phyloP scores from a whole-genome alignment of 1,140 invertebrate genomes.

The Philotrypesis tridentata region DNA sequence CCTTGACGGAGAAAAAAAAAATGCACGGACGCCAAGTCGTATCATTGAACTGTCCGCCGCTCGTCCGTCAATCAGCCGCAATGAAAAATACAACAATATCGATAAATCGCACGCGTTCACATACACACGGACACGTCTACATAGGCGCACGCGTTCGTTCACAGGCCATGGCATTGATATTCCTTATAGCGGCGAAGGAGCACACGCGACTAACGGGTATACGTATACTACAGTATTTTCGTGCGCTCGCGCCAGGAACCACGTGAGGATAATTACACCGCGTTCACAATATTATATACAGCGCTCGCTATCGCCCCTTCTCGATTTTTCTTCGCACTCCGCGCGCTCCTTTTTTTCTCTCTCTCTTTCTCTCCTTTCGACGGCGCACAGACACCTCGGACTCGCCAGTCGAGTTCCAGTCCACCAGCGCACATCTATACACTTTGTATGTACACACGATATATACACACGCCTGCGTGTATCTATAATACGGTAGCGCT shows the following conservation, averaged over 20 bases:
- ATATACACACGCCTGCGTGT: too few species aligned
- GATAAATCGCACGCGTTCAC: too few species aligned
- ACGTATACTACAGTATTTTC: not conserved
- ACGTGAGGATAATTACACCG: not conserved
- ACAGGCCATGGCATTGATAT: not conserved
- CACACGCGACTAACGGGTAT: not conserved
- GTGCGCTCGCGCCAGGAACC: not conserved
- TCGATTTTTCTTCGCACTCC: not conserved
- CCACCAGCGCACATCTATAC: not conserved
- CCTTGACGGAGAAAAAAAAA: not conserved
- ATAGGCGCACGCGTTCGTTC: too few species aligned
- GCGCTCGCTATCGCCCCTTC: too few species aligned
- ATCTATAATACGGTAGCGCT: not conserved
- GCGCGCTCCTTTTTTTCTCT: not conserved
- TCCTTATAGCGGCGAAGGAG: not conserved
- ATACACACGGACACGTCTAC: too few species aligned
- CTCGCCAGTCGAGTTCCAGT: not conserved
- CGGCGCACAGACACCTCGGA: not conserved
- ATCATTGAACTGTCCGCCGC: not conserved
- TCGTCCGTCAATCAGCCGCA: not conserved
- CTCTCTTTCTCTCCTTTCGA: too few species aligned
- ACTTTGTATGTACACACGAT: too few species aligned
- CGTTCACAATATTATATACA: not conserved
- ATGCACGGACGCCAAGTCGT: not conserved
- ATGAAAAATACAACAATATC: not conserved